Evolutionary conservation across 2,888 invertebrate genomes (phyloP), one percentile per base, ranked within the genome.

Genomic region (Orchesellides sinensis): DNA sequence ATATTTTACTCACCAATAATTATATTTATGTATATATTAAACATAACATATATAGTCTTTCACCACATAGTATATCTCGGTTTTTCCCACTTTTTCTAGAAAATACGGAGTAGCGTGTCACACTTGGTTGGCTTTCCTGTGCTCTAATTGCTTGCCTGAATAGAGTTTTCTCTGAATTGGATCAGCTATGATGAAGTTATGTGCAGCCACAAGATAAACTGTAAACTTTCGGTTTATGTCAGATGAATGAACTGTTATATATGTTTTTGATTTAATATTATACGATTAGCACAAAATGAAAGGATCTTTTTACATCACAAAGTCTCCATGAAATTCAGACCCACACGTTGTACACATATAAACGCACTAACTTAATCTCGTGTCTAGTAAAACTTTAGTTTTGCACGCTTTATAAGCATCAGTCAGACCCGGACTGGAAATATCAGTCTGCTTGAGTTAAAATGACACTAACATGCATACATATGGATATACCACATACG

Each of bases 111-210:
- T n/a, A 32, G 32, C 14, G 66, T 75, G 66, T 75, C 66, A 75
- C 75, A 66, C 65, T 77, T 68, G 56, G 77, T 17, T 77, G 68
- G n/a, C 59, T 77, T 19, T 54, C 32, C 47, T 54, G 74, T 75
- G 54, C 35, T 68, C 52, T 45, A 56, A 49, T 70, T 68, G 77
- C 59, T 47, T 68, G 54, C 56, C 54, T 35, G 54, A 56, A 75
- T 32, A n/a, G 29, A 10, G 19, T 40, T 63, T 2, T 61, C n/a
- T 32, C 29, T 29, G 14, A 74, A 77, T 52, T 59, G 45, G 68
- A 77, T 77, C 68, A 40, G 59, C 68, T 75, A 29, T 74, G 52
- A 74, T 74, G 63, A 65, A 65, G 52, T 65, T 56, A 70, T 52
- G 8, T 32, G 25, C 54, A 54, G 2, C 40, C 40, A 40, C 10